Evolutionary conservation across 2,797 vertebrate genomes (phyloP), one percentile per base, ranked within the genome.

Genomic region (Meda fulgida): DNA sequence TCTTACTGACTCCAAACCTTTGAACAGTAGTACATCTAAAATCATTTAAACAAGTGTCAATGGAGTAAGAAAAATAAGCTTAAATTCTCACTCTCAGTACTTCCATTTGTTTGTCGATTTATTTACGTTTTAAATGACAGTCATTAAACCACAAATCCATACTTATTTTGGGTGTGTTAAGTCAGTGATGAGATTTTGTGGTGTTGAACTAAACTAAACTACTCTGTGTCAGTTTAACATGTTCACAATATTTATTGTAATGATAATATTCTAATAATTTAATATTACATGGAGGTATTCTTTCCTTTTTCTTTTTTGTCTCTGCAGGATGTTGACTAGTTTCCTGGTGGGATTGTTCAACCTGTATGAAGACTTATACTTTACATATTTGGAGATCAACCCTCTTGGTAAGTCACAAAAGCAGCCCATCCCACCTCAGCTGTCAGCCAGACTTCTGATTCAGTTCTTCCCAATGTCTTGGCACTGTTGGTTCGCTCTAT

Each of bases 351-450:
- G 97, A 0, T 96, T 99, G 77, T 98, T 99, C 93, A 97, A 96
- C 91, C 92, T 99, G 36, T 99, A 98, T 31, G 97, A 99, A 89
- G 97, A 99, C 86, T 94, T 99, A 53, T 98, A 96, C 92, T 99
- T 99, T 92, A 99, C 98, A 7, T 99, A 99, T 91, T 96, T 99
- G 0, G 98, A 99, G 95, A 99, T 99, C 93, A 99, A 89, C 69
- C 89, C 89, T 71, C 73, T 89, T 46, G 89, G 89, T 89, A 79
- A 89, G 87, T 77, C 65, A 65, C 11, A 13, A 43, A 53, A 75
- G 14, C 29, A 63, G 7, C 72, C 53, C 23, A 21, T 7, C 53
- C 31, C 77, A 51, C 23, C 31, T 46, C 16, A 19, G 76, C 55
- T 66, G 40, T n/a, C 7, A 5, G 29, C 38, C 23, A 11, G 14